Evolutionary conservation across 2,797 vertebrate genomes (phyloP), one percentile per base, ranked within the genome.

Genomic region (Alectoris magna): DNA sequence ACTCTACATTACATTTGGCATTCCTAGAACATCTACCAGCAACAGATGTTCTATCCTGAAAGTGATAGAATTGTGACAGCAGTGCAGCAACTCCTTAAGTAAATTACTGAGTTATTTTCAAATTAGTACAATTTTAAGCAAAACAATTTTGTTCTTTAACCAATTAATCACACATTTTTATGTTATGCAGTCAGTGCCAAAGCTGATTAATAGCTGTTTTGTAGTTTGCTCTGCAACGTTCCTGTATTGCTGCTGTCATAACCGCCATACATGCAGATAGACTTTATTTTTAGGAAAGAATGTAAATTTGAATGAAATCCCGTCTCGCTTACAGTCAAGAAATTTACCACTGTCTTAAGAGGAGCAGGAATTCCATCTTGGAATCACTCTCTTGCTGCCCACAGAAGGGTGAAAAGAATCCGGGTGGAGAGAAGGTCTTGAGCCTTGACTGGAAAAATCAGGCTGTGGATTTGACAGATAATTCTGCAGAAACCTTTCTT

Each of bases 41-140:
- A 92, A 87, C 93, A 95, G 92, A 92, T 91, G 93, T 93, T 92
- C 76, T 90, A 16, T 78, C 31, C 51, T 91, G 92, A 77, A 95
- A 75, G 15, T 68, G 91, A 90, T 76, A 48, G 2, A 53, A 64
- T 82, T 92, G 74, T 86, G 94, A 95, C 87, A 92, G 79, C 53
- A 46, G 9, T 71, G 68, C 15, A 84, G 73, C 48, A 91, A 78
- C 31, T 84, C 63, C 51, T 83, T 83, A 75, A 88, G 88, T 72
- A 90, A 93, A 79, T 84, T 80, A 84, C 51, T 75, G 56, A 22
- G 48, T 72, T 91, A 51, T 48, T 86, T 56, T 70, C 63, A 53
- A 87, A 93, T 16, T 22, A 34, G 8, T 64, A 39, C 38, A 69
- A 63, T 24, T 85, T 71, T 14, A 43, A 6, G 8, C 68, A 39